These are phyloP conservation scores for Sprattus sprattus DNA, from an alignment of 2,113 vertebrate species.

Conservation along the genomic window DNA sequence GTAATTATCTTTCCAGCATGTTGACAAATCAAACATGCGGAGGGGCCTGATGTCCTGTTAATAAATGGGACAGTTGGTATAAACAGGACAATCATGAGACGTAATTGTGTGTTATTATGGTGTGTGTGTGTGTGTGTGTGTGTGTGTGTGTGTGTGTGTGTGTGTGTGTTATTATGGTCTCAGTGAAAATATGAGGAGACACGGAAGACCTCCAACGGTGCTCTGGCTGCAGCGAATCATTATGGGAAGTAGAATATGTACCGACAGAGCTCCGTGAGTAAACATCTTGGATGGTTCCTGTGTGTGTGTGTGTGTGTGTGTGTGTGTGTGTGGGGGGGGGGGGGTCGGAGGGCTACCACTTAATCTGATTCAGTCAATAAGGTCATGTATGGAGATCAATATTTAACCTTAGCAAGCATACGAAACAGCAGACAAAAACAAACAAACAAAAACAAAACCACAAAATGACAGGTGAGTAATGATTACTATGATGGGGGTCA, in stretches of 20 bases:
- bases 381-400: no score
- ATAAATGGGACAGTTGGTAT: conserved; percentile 11
- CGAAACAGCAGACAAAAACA: no score
- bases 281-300: no score
- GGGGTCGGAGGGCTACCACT: background rate
- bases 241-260: background rate
- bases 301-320: conserved; percentile 10
- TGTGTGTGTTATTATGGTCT: background rate
- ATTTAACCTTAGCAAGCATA: no score
- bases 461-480: no score
- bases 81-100: conserved; percentile 22
- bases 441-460: no score
- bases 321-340: conserved; percentile 19
- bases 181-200: background rate
- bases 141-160: no score
- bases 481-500: no score
- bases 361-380: no score
- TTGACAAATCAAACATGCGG: conserved; percentile 6
- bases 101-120: conserved; percentile 12
- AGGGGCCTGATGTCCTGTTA: conserved; percentile 4
- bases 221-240: background rate
- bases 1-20: conserved; percentile 8
- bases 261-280: background rate
- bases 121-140: no score
- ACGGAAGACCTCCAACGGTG: background rate